A percentile compares a stretch with the other conserved stretches of the same genome.
Evolutionary conservation across 2,797 vertebrate genomes (phyloP).

Genomic region (Poecile montanus): DNA sequence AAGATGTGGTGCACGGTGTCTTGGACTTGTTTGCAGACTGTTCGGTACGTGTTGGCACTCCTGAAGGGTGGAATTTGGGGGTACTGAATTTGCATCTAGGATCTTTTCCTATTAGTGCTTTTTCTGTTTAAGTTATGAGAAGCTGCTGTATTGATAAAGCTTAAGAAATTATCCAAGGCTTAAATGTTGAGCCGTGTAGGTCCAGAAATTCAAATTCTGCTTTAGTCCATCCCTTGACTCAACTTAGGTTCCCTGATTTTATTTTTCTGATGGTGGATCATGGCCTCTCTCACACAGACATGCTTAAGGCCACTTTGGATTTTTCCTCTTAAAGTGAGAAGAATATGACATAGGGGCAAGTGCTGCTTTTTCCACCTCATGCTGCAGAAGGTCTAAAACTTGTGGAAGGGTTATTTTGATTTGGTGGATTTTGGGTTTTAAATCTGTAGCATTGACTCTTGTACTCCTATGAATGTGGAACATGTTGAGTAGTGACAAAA

Average conservation of each 20-base stretch:
- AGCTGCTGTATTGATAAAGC: neutral
- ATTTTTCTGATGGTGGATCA: neutral
- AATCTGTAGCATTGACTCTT: neutral
- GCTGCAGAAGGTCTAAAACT: neutral
- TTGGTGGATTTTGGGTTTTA: neutral
- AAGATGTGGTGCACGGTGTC: constrained; percentile 99
- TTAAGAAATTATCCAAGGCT: neutral
- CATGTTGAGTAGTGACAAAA: neutral
- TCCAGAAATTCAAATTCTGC: neutral
- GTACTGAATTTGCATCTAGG: neutral
- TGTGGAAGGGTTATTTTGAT: neutral
- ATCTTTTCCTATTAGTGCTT: neutral
- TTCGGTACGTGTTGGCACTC: constrained; percentile 78
- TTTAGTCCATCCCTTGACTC: neutral
- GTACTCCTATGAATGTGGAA: neutral
- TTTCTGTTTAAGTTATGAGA: neutral
- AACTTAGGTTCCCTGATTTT: neutral
- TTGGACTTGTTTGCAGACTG: constrained; percentile 96
- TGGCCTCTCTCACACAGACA: neutral
- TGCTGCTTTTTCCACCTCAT: neutral
- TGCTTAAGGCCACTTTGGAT: neutral
- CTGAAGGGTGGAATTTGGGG: neutral
- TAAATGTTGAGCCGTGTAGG: neutral
- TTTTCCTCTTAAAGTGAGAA: neutral
- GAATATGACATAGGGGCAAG: neutral